A percentile compares a stretch with the other conserved stretches of the same genome.
phyloP scores from a whole-genome alignment of 2,797 vertebrate genomes.

The Silurus lanzhouensis region DNA sequence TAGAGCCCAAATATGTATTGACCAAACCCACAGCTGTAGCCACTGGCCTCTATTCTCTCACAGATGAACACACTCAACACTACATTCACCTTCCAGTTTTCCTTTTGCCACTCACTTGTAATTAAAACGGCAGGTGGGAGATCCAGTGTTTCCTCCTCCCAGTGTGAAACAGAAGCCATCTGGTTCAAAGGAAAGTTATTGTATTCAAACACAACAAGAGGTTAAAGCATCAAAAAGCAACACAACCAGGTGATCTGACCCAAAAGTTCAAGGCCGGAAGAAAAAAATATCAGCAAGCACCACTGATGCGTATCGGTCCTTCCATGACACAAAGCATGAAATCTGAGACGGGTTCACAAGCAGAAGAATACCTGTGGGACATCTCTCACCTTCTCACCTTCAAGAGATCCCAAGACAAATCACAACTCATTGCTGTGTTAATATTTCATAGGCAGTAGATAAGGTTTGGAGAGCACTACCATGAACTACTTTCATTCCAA shows the following conservation, averaged over 20 bases:
- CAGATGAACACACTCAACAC: constrained; percentile 51
- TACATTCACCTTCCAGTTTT: constrained; percentile 63
- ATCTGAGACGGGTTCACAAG: constrained; percentile 64
- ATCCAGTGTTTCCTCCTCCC: constrained; percentile 71
- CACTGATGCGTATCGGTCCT: constrained; percentile 55
- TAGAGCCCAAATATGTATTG: neutral
- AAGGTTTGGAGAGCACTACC: neutral
- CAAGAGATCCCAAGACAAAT: neutral
- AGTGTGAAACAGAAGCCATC: constrained; percentile 78
- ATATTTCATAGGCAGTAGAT: constrained; percentile 21
- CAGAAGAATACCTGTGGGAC: constrained; percentile 55
- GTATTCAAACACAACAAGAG: constrained; percentile 69
- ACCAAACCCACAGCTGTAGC: neutral
- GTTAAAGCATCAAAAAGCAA: constrained; percentile 78
- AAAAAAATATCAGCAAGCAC: constrained; percentile 58
- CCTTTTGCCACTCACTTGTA: constrained; percentile 68
- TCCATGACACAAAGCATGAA: constrained; percentile 76
- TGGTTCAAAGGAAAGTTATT: constrained; percentile 72
- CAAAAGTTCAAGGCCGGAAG: constrained; percentile 56
- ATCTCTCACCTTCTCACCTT: constrained; percentile 33
- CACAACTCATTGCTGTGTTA: constrained; percentile 7
- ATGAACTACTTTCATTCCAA: neutral
- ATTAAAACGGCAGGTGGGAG: constrained; percentile 82
- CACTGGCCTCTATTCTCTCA: neutral
- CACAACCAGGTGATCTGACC: constrained; percentile 73